Base-by-base conservation (phyloP, 2,113 vertebrate genomes). In the Brachionichthys hirsutus region DNA sequence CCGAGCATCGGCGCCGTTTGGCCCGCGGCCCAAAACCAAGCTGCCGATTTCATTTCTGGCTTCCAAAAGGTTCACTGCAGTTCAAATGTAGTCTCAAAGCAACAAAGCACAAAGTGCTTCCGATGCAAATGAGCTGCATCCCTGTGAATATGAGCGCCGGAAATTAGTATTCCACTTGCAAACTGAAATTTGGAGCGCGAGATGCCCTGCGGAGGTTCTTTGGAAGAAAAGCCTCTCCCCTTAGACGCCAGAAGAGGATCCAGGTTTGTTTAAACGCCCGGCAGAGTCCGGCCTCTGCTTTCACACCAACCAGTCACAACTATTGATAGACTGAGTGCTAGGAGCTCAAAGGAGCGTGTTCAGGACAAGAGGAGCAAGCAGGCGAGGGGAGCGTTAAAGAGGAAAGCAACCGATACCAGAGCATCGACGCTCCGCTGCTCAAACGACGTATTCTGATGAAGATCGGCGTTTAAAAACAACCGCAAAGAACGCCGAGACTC, bases 101-200 rank as follows among this genome's bases (percentile, higher is more conserved):
- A 60, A 57, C 67, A 73, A 51, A 81, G 75, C 70, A 67, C 68
- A 45, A 17, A 71, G 60, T 44, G 20, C 54, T 67, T 73, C 59
- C 48, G 40, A 69, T 76, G 71, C 65, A 75, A 82, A 85, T 67
- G 4, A 54, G 40, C 58, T 77, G 67, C 47, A 65, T 34, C 17
- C 24, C 61, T 68, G 78, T 82, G 58, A 85, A 75, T 75, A 67
- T 77, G 67, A 72, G 55, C 20, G 3, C 10, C 17, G 14, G 52
- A 67, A 77, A 82, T 81, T 67, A 73, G 57, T 51, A 77, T 84
- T 66, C 52, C 1, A 2, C n/a, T 50, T 54, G 48, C n/a, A 67
- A 49, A 58, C 52, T 57, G 19, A 70, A 73, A 77, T 77, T 68
- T 61, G 49, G 66, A 62, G 62, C 58, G 61, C 3, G 53, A 73